A percentile compares a stretch with the other conserved stretches of the same genome.
These are phyloP conservation scores for Sphaerodactylus townsendi DNA, from an alignment of 2,113 vertebrate species.

Conservation along the genomic window DNA sequence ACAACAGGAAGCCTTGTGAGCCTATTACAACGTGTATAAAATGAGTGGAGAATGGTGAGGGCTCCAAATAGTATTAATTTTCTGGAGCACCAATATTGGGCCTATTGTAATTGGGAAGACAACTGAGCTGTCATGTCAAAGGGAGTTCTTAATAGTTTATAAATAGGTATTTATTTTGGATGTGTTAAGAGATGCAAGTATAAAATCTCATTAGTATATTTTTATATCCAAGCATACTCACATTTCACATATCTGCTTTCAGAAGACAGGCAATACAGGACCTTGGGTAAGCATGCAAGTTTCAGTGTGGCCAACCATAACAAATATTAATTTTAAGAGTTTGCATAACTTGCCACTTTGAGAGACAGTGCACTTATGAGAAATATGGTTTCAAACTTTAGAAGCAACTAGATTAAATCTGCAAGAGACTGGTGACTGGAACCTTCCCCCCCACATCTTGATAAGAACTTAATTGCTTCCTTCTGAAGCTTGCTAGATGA, in stretches of 20 bases:
- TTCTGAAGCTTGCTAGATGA: conserved; percentile 22
- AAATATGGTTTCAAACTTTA: neutral
- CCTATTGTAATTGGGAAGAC: neutral
- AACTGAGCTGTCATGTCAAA: neutral
- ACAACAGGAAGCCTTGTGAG: neutral
- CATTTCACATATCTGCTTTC: neutral
- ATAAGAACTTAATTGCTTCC: neutral
- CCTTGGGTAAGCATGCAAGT: neutral
- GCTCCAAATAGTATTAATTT: neutral
- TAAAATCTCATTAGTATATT: neutral
- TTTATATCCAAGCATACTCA: neutral
- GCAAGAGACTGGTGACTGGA: neutral
- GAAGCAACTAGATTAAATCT: neutral
- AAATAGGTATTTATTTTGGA: conserved; percentile 10
- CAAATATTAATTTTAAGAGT: neutral
- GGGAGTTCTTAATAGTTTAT: neutral
- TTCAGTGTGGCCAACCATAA: neutral
- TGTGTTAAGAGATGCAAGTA: neutral
- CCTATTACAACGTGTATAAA: neutral
- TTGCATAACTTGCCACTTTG: conserved; percentile 16
- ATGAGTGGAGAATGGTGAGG: neutral
- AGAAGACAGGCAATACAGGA: neutral
- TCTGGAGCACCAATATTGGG: neutral
- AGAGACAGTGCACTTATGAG: neutral
- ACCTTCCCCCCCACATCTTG: neutral